Evolutionary conservation across 2,113 vertebrate genomes (phyloP), one percentile per base, ranked within the genome.

Genomic region (Gobius niger): DNA sequence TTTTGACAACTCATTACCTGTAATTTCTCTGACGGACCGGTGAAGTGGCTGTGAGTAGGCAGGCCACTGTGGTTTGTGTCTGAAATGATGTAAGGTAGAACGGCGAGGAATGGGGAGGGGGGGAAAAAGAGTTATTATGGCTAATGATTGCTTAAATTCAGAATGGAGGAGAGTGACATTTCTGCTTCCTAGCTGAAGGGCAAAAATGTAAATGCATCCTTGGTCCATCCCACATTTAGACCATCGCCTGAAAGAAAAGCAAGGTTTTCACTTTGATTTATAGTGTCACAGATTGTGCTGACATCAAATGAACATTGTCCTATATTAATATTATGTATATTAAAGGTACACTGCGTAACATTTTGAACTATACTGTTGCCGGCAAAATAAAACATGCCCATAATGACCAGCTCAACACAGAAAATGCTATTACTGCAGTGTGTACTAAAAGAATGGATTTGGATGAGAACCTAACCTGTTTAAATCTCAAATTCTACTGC

Each of bases 1-100:
- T 84, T 83, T 86, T 93, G 91, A 93, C 91, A 92, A 91, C 89
- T 92, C 89, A 89, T 94, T 94, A 92, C 90, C 87, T 92, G 88
- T 92, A 90, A 93, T 93, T 90, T 92, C 82, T 84, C 78, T 93
- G 92, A 93, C 77, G 83, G 90, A 81, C 81, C 53, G 85, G 77
- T 81, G 88, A 85, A 74, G 82, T 75, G 81, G 83, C 87, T 87
- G 72, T 60, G 87, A 83, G 80, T 63, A 70, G 80, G 79, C 83
- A 81, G 82, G 70, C 24, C 86, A 84, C 76, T 44, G 67, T 65
- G 50, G 76, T 82, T 80, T 87, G 63, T 78, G 78, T 71, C 85
- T 78, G 64, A 65, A 83, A 89, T 89, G 85, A 92, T 88, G 88
- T 88, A 91, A 89, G 86, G 82, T 78, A 70, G 67, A 76, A 65